These are phyloP conservation scores for Leuctra nigra DNA, from an alignment of 2,888 invertebrate genomes.

Conservation along the genomic window DNA sequence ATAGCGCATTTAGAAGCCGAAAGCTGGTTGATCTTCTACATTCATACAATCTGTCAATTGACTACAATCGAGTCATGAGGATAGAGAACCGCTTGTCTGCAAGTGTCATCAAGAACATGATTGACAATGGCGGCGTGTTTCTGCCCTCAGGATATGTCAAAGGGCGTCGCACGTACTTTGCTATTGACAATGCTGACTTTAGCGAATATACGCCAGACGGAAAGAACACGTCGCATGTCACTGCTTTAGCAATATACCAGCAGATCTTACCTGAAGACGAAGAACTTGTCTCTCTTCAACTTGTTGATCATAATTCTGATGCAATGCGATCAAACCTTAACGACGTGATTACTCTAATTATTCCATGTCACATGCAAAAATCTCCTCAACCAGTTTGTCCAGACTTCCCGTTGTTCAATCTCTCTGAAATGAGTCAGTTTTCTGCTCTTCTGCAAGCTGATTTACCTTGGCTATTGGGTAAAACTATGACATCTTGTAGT, in stretches of 20 bases:
- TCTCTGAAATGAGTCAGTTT: not conserved
- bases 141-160: slow-evolving; percentile 19
- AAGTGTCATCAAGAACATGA: slow-evolving; percentile 14
- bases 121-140: slow-evolving; percentile 15
- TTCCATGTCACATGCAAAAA: slow-evolving; percentile 8
- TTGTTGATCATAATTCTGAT: no score
- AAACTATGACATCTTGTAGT: slow-evolving; percentile 6
- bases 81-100: slow-evolving; percentile 15
- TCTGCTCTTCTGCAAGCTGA: not conserved
- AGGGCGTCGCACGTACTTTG: slow-evolving; percentile 22
- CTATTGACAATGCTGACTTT: slow-evolving; percentile 24
- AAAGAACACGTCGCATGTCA: slow-evolving; percentile 21
- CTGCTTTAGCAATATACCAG: slow-evolving; percentile 21
- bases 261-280: slow-evolving; percentile 12
- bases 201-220: slow-evolving; percentile 23
- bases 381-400: slow-evolving; percentile 3
- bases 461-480: slow-evolving; percentile 13
- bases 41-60: slow-evolving; percentile 11
- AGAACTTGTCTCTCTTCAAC: not conserved
- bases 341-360: not conserved
- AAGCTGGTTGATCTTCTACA: slow-evolving; percentile 14
- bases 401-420: not conserved
- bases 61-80: slow-evolving; percentile 14
- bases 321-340: no score
- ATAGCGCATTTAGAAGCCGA: slow-evolving; percentile 13